A percentile compares a stretch with the other conserved stretches of the same genome.
Conservation (phyloP, 2,113 vertebrate genomes). For the Notarius quadriscutis region DNA sequence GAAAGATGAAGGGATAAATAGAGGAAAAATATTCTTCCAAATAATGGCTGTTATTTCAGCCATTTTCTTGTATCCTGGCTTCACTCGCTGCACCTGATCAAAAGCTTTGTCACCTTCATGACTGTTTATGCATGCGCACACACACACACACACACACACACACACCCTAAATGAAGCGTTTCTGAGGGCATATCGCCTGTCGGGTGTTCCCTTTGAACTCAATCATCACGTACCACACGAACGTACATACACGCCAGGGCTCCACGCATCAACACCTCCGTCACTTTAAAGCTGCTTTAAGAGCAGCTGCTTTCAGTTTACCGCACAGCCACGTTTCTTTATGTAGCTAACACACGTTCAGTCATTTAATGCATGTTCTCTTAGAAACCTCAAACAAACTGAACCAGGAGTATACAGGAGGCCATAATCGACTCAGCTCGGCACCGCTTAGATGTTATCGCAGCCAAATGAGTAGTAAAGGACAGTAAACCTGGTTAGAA, state of each 20-base stretch:
- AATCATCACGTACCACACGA: not conserved
- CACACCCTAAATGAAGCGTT: not conserved
- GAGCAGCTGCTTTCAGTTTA: constrained; percentile 47
- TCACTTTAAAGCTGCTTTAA: constrained; percentile 44
- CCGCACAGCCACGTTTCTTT: constrained; percentile 48
- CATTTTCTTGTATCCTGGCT: constrained; percentile 6
- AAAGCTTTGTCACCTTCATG: constrained; percentile 7
- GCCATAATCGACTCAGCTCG: constrained; percentile 8
- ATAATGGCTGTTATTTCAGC: not conserved
- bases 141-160: not conserved
- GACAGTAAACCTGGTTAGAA: constrained; percentile 39
- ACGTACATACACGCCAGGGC: constrained; percentile 5
- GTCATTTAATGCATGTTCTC: constrained; percentile 15
- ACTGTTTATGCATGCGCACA: not conserved
- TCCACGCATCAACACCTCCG: constrained; percentile 23
- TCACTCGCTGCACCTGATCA: constrained; percentile 14
- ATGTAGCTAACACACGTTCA: constrained; percentile 27
- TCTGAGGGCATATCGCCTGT: not conserved
- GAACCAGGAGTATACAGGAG: constrained; percentile 7
- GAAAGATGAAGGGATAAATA: not conserved
- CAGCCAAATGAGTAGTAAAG: constrained; percentile 31
- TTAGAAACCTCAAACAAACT: constrained; percentile 25
- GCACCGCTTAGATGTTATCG: constrained; percentile 42
- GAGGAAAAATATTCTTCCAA: not conserved
- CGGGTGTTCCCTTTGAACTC: constrained; percentile 34